A percentile compares a stretch with the other conserved stretches of the same genome.
Evolutionary conservation across 2,888 invertebrate species (phyloP).

Genomic region (Caenorhabditis sinica): DNA sequence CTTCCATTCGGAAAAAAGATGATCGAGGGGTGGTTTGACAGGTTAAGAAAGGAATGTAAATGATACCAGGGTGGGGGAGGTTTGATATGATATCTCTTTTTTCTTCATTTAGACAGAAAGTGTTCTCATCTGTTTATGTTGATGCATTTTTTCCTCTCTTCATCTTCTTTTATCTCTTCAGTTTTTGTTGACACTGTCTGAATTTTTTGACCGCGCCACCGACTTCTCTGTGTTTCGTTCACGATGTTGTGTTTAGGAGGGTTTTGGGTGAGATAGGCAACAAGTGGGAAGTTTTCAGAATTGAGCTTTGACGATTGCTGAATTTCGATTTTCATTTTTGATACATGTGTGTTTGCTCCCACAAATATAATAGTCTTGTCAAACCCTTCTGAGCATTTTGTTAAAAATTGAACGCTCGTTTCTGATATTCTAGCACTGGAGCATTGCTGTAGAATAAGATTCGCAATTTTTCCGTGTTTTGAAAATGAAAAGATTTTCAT

Average conservation of each 20-base stretch:
- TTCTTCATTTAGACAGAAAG: background rate
- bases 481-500: too few species aligned
- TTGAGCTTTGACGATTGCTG: too few species aligned
- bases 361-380: too few species aligned
- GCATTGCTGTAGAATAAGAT: too few species aligned
- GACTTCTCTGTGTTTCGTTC: constrained; percentile 5
- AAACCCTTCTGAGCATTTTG: too few species aligned
- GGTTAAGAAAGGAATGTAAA: constrained; percentile 8
- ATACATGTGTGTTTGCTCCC: too few species aligned
- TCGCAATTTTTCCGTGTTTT: too few species aligned
- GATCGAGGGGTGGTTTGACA: constrained; percentile 44
- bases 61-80: background rate
- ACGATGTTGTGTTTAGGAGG: background rate
- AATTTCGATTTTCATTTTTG: too few species aligned
- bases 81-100: constrained; percentile 44
- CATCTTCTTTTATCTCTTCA: background rate
- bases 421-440: too few species aligned
- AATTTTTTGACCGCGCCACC: background rate
- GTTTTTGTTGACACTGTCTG: background rate
- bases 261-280: background rate
- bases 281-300: background rate
- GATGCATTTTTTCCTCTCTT: background rate
- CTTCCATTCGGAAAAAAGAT: constrained; percentile 24
- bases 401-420: too few species aligned
- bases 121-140: constrained; percentile 14